phyloP scores from a whole-genome alignment of 2,888 invertebrate species.

The Chesias legatella region DNA sequence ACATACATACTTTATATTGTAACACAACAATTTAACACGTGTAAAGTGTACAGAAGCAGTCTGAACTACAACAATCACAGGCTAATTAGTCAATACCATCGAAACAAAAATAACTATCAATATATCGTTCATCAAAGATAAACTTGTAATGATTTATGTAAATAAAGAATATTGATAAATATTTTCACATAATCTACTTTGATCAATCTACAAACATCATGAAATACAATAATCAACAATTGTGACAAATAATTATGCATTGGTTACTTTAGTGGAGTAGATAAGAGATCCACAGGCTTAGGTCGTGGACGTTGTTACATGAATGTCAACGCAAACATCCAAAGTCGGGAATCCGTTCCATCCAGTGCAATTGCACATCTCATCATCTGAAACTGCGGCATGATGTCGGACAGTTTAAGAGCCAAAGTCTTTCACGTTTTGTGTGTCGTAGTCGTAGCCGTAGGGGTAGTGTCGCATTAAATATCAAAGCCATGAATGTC shows the following conservation, averaged over 20 bases:
- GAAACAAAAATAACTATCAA: conserved; percentile 30
- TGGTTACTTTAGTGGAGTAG: conserved; percentile 21
- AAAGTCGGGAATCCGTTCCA: too few relatives aligned
- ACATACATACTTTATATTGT: conserved; percentile 14
- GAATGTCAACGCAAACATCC: too few relatives aligned
- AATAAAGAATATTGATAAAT: conserved; percentile 47
- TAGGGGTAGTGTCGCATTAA: conserved; percentile 7
- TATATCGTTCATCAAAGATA: conserved; percentile 33
- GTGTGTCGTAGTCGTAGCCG: conserved; percentile 14
- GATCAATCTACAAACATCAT: conserved; percentile 60
- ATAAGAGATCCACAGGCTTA: neutral
- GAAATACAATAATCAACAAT: conserved; percentile 64
- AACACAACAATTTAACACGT: conserved; percentile 27
- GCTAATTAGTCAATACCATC: conserved; percentile 34
- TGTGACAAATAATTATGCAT: conserved; percentile 50
- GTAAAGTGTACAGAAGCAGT: conserved; percentile 42
- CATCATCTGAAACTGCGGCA: too few relatives aligned
- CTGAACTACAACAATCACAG: conserved; percentile 40
- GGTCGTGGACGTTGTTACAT: too few relatives aligned
- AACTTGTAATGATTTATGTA: conserved; percentile 51
- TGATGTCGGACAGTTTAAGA: too few relatives aligned
- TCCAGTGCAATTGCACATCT: too few relatives aligned
- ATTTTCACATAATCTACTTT: conserved; percentile 52
- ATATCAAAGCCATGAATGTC: conserved; percentile 84
- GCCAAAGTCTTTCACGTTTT: too few relatives aligned